Conservation (phyloP, 30 jellyfish, hydroid and myxozoan genomes). For the Chrysaora quinquecirrha region DNA sequence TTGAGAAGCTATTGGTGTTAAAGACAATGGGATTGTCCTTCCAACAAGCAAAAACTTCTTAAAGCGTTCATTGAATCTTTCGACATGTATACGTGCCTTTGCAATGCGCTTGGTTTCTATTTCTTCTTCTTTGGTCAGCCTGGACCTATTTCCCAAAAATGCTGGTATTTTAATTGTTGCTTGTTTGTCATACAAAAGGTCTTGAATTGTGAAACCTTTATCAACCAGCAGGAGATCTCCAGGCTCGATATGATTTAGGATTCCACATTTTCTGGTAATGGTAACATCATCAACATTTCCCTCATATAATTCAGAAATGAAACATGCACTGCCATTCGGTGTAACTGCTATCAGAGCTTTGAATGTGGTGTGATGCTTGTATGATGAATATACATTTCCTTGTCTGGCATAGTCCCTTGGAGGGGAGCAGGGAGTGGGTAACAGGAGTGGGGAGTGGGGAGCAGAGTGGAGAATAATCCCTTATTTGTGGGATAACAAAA, state of each 20-base stretch:
- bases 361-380: conserved; percentile 62
- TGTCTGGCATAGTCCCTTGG: conserved; percentile 74
- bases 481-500: no score
- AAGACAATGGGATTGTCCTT: conserved; percentile 70
- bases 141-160: conserved; percentile 64
- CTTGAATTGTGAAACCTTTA: conserved; percentile 82
- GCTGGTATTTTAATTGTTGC: conserved; percentile 86
- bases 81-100: conserved; percentile 88
- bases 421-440: no score
- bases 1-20: conserved; percentile 81
- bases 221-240: conserved; percentile 80
- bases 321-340: conserved; percentile 80
- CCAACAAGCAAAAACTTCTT: conserved; percentile 66
- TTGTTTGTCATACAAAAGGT: conserved; percentile 67
- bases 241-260: conserved; percentile 66
- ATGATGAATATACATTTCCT: conserved; percentile 73
- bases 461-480: no score
- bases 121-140: conserved; percentile 71
- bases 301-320: conserved; percentile 54
- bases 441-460: no score
- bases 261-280: conserved; percentile 59
- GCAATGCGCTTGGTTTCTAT: conserved; percentile 72
- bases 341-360: conserved; percentile 76
- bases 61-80: conserved; percentile 83
- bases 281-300: conserved; percentile 78